Evolutionary conservation across 2,113 vertebrate genomes (phyloP), one percentile per base, ranked within the genome.

Genomic region (Nycticryphes semicollaris): DNA sequence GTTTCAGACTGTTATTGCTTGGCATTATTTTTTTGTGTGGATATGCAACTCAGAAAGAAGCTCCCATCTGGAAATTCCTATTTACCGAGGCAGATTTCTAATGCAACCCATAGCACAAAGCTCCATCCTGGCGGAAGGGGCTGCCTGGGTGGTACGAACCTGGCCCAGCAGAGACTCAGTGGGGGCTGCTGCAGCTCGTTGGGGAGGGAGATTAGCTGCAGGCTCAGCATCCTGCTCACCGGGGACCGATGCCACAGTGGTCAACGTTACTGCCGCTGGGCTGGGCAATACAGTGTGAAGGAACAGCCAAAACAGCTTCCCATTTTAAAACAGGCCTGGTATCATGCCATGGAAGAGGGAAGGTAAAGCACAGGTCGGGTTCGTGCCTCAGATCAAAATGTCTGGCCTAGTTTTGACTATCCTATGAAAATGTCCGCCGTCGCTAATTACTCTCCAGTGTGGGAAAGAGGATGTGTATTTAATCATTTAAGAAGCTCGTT

Each of bases 401-500:
- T 14, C 77, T 92, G 81, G 47, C 68, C 74, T 63, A 23, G 23
- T 79, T 94, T 75, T 73, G 41, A 51, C 33, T 69, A 18, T 14
- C 33, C 45, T 28, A 66, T 1, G 14, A 95, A 95, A 96, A 89
- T 31, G 22, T 47, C 83, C 89, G 39, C 76, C 3, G 1, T 66
- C 2, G 3, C 59, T 95, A 77, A 94, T 90, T 83, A 93, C 39
- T 68, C 86, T 93, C 51, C 72, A 33, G 19, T 66, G 84, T 84
- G 81, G 72, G 60, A 72, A 88, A 80, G 35, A 62, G 33, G 62
- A 76, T 68, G 53, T 67, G n/a, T 79, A 84, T 67, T 88, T 91
- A 91, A 95, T 84, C 16, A 87, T 93, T 95, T 78, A 90, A 79
- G 68, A 84, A 84, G 60, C 53, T 93, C 75, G 41, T 84, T 89